Base-by-base conservation (phyloP, 2,113 vertebrate genomes). In the Stigmatopora nigra region DNA sequence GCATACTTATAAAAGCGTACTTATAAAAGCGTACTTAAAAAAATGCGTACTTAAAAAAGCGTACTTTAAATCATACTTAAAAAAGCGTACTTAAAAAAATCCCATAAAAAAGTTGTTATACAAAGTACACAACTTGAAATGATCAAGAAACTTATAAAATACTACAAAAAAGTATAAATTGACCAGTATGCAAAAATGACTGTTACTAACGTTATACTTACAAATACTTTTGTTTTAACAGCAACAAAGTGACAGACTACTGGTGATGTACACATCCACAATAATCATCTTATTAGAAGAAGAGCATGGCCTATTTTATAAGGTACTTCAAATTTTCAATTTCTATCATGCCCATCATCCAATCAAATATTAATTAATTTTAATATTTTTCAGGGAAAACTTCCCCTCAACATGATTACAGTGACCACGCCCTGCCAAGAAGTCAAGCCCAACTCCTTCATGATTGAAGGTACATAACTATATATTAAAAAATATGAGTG, bases 201-300 rank as follows among this genome's bases (percentile, higher is more conserved):
- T 31, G 25, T 31, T 31, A 3, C 2, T 1, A 7, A 58, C 41
- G 53, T 53, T 7, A 57, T 44, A 13, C 51, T 70, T 16, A 70
- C 62, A 47, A 9, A 20, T 65, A 0, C 49, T 8, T 35, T 70
- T 78, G 14, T 75, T 13, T 64, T 19, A 48, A 36, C 75, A 98
- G 96, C 95, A 96, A 47, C 93, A 93, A 71, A 91, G 91, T 1
- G 92, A 95, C 36, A 85, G 94, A 46, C 85, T 98, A 0, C 68
- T 99, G 84, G 91, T 98, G 59, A 90, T 99, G 72, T 98, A 97
- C 79, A 91, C 95, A 0, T 85, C 91, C 0, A 93, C 95, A 0
- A 87, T 99, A 63, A 95, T 95, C 80, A 96, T 99, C 59, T 86
- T 98, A 51, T 95, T 95, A 0, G 92, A 97, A 73, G 92, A 97